Conservation (phyloP, 1,140 invertebrate genomes). For the Cydia amplana region DNA sequence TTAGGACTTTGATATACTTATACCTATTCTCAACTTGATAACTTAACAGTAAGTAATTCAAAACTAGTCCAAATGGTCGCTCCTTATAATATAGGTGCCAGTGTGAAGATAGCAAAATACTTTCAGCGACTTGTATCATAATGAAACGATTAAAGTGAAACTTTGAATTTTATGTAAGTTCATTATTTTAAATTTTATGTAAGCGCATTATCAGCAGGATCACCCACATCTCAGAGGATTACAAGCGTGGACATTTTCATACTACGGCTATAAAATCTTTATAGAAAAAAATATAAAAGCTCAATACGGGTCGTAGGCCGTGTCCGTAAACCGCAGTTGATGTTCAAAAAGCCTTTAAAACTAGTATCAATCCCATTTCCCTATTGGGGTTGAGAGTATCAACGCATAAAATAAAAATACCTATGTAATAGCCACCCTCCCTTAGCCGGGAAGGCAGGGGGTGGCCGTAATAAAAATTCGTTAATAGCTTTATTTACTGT, state of each 20-base stretch:
- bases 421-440: conserved; percentile 62
- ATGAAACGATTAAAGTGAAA: neutral
- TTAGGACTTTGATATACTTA: neutral
- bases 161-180: neutral
- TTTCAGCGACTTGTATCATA: neutral
- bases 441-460: conserved; percentile 44
- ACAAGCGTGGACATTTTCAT: conserved; percentile 29
- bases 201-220: conserved; percentile 5
- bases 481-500: conserved; percentile 69
- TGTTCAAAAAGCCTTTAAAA: conserved; percentile 71
- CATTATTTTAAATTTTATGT: neutral
- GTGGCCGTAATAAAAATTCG: conserved; percentile 62
- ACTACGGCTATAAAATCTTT: conserved; percentile 43
- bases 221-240: conserved; percentile 20
- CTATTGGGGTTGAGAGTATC: conserved; percentile 70
- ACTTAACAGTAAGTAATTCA: neutral
- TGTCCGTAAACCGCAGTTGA: conserved; percentile 62
- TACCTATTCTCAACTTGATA: neutral
- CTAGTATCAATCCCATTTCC: conserved; percentile 76
- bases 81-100: neutral
- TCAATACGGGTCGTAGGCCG: conserved; percentile 54
- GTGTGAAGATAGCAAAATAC: neutral
- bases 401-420: conserved; percentile 73
- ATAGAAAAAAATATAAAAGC: conserved; percentile 62
- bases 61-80: neutral